Evolutionary conservation across 2,797 vertebrate species (phyloP).

Genomic region (Erpetoichthys calabaricus): DNA sequence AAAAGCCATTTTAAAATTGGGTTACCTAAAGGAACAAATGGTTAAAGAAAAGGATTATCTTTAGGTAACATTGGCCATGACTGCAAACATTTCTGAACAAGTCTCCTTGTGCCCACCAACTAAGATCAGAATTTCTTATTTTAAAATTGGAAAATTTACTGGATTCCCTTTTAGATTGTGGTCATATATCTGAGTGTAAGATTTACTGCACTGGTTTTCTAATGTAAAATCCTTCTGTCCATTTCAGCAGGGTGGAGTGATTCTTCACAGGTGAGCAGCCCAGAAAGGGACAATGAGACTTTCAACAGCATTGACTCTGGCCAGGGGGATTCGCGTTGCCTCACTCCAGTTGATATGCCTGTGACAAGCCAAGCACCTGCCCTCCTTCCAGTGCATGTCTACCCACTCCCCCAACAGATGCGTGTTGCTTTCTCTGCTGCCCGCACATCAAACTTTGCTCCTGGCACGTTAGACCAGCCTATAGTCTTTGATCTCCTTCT

Average conservation of each 20-base stretch:
- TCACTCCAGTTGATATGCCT: conserved; percentile 64
- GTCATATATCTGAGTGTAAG: too few species aligned
- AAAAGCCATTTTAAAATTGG: too few species aligned
- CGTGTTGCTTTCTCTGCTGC: conserved; percentile 86
- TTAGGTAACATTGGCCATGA: too few species aligned
- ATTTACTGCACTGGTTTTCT: too few species aligned
- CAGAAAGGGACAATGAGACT: conserved; percentile 64
- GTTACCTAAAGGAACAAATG: too few species aligned
- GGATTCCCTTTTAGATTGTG: too few species aligned
- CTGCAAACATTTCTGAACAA: too few species aligned
- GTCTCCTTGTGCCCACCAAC: too few species aligned
- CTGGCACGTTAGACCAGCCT: conserved; percentile 86
- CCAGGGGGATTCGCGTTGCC: conserved; percentile 70
- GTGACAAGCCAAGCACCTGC: conserved; percentile 57
- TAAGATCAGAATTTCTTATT: too few species aligned
- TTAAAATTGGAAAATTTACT: too few species aligned
- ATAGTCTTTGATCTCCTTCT: conserved; percentile 87
- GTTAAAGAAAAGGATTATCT: too few species aligned
- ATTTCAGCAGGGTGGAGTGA: conserved; percentile 74
- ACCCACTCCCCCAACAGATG: conserved; percentile 74
- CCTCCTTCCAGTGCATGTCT: conserved; percentile 74
- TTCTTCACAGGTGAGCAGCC: conserved; percentile 84
- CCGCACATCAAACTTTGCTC: conserved; percentile 86
- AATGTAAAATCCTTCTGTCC: conserved; percentile 5
- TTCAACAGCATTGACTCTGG: conserved; percentile 73